A percentile compares a stretch with the other conserved stretches of the same genome.
These are phyloP conservation scores for Cephus pygmeus DNA, from an alignment of 2,888 invertebrate species.

Conservation along the genomic window DNA sequence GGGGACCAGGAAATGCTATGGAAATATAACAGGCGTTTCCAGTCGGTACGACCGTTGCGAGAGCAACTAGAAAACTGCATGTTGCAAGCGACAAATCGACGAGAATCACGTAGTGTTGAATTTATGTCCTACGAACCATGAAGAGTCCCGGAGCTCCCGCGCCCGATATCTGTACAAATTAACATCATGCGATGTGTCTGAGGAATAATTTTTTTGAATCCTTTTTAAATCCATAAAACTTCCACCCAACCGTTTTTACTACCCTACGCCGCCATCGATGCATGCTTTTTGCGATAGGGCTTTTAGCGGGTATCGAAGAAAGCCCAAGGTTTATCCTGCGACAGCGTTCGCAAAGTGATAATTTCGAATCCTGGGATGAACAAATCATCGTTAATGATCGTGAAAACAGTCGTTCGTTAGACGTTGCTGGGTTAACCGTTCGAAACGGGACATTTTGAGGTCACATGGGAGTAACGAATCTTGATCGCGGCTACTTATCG, in stretches of 20 bases:
- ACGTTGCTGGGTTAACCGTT: background rate
- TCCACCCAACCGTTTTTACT: background rate
- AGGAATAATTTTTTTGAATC: background rate
- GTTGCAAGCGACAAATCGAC: conserved; percentile 1
- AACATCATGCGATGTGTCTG: background rate
- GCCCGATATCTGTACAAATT: background rate
- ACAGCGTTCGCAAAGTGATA: background rate
- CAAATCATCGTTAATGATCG: background rate
- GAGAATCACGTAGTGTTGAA: background rate
- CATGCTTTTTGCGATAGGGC: background rate
- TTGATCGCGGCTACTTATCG: background rate
- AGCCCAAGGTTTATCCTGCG: background rate
- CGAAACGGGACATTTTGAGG: background rate
- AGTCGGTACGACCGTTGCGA: background rate
- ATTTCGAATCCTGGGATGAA: background rate
- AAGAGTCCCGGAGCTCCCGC: background rate
- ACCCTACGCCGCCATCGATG: background rate
- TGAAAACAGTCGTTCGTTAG: background rate
- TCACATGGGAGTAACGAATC: no score
- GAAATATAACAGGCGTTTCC: background rate
- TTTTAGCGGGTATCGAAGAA: background rate
- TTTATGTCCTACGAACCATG: background rate
- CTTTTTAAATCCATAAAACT: background rate
- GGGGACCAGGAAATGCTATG: background rate
- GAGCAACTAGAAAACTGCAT: conserved; percentile 2